phyloP scores from a whole-genome alignment of 2,113 vertebrate genomes.

The Nycticorax nycticorax region DNA sequence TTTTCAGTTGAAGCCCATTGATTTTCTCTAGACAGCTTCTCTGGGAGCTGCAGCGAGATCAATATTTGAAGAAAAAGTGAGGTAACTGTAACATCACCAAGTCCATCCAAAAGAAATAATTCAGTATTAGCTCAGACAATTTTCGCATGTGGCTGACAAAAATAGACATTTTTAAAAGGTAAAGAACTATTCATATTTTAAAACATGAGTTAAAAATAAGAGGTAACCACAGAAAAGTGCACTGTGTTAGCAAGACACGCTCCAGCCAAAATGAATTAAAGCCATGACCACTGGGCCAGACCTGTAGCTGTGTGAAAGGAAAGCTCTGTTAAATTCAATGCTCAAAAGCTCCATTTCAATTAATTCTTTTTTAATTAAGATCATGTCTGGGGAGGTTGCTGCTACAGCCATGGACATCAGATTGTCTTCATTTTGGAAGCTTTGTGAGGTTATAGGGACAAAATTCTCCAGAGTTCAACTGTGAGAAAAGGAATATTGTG shows the following conservation, averaged over 20 bases:
- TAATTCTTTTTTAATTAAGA: background rate
- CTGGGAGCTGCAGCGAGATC: background rate
- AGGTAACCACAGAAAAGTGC: background rate
- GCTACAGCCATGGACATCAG: background rate
- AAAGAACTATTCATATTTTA: background rate
- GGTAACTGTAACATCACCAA: background rate
- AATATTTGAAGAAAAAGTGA: background rate
- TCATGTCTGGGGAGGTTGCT: background rate
- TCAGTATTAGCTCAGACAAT: background rate
- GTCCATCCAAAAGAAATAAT: background rate
- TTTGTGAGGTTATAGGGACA: background rate
- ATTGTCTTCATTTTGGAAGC: background rate
- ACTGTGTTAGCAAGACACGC: background rate
- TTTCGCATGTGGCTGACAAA: background rate
- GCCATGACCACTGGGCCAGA: background rate
- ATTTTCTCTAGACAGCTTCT: constrained; percentile 3
- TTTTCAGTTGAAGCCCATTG: background rate
- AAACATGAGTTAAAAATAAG: background rate
- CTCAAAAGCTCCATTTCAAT: background rate
- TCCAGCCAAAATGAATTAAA: background rate
- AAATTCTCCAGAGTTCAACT: background rate
- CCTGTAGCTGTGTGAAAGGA: background rate
- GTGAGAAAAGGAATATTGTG: background rate
- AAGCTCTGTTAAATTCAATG: background rate
- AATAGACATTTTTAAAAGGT: background rate